Evolutionary conservation across 2,888 invertebrate genomes (phyloP).

Genomic region (Trissolcus brochymenae): DNA sequence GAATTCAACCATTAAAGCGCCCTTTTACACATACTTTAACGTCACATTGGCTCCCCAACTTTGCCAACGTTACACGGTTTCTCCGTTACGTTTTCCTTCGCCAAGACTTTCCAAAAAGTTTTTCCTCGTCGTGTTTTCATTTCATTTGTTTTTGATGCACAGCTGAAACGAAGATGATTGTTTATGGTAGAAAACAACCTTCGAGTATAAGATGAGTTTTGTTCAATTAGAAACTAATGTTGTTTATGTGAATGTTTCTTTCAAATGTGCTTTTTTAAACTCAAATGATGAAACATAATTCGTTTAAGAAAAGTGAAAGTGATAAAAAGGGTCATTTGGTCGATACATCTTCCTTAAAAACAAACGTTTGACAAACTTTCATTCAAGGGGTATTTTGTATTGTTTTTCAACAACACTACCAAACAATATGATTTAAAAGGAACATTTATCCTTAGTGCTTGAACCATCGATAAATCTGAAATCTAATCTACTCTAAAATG

Average conservation of each 20-base stretch:
- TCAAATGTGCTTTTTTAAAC: too few species aligned
- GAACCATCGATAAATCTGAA: too few species aligned
- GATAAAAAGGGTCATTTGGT: too few species aligned
- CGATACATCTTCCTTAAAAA: too few species aligned
- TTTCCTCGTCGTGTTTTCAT: constrained; percentile 8
- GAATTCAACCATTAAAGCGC: constrained; percentile 28
- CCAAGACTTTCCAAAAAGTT: background rate
- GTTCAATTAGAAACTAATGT: background rate
- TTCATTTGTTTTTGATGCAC: background rate
- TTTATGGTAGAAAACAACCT: background rate
- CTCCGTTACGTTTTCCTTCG: constrained; percentile 11
- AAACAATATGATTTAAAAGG: too few species aligned
- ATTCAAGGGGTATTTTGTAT: too few species aligned
- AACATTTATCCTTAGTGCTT: too few species aligned
- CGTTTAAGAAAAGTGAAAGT: too few species aligned
- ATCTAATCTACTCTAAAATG: background rate
- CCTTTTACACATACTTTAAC: constrained; percentile 26
- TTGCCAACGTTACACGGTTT: constrained; percentile 19
- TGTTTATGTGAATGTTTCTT: too few species aligned
- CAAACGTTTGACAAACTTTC: too few species aligned
- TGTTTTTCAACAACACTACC: too few species aligned
- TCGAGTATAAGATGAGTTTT: background rate
- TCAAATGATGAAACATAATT: too few species aligned
- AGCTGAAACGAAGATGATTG: background rate
- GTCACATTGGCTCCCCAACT: constrained; percentile 13